phyloP scores from a whole-genome alignment of 2,888 invertebrate species.

The Ecdyonurus torrentis region DNA sequence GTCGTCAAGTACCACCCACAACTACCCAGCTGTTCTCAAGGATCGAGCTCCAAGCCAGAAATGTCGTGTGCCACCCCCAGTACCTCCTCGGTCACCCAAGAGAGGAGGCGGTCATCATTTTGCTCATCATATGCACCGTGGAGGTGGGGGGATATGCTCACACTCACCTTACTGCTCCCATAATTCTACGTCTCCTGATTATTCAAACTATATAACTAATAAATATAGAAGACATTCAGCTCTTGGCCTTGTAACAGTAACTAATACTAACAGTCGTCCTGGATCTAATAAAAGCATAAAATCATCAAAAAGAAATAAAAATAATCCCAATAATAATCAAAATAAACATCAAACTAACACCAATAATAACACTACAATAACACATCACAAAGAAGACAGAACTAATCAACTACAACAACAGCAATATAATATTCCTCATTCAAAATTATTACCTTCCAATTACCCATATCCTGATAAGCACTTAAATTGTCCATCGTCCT shows the following conservation, averaged over 20 bases:
- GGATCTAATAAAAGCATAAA: neutral
- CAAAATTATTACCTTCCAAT: too few species aligned
- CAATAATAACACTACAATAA: neutral
- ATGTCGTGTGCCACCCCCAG: constrained; percentile 58
- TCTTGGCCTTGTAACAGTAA: neutral
- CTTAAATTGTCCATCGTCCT: neutral
- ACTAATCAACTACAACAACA: neutral
- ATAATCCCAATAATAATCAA: neutral
- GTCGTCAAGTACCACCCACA: constrained; percentile 32
- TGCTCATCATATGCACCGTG: neutral
- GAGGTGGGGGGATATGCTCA: neutral
- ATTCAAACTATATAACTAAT: neutral
- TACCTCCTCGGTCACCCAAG: constrained; percentile 66
- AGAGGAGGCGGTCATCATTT: neutral
- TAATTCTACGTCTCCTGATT: neutral
- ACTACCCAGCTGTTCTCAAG: constrained; percentile 58
- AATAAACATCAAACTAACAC: neutral
- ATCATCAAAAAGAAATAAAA: neutral
- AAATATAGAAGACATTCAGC: neutral
- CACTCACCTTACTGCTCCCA: neutral
- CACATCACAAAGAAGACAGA: neutral
- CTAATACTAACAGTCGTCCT: neutral
- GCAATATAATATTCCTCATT: too few species aligned
- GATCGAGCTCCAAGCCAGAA: constrained; percentile 36
- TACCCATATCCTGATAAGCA: neutral